Percentiles rank a stretch among this genome's conserved stretches.
Evolutionary conservation across 2,888 invertebrate species (phyloP).

Genomic region (Mylabris sibirica): DNA sequence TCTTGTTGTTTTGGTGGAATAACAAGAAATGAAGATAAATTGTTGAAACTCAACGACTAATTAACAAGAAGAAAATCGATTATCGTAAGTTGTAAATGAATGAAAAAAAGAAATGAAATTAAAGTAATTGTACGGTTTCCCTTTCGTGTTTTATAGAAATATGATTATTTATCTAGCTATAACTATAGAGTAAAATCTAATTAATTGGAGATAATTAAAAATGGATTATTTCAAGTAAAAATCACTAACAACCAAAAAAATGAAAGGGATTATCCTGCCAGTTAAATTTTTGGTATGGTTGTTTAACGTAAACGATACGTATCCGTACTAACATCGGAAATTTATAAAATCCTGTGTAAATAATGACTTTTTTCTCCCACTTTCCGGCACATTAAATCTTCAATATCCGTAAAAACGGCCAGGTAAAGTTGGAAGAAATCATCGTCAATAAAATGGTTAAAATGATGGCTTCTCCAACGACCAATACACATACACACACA

Average conservation of each 20-base stretch:
- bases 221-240: neutral
- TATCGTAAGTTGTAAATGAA: neutral
- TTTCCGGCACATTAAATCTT: neutral
- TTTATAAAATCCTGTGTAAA: no score
- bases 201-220: neutral
- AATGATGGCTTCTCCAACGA: no score
- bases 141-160: neutral
- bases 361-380: neutral
- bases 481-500: no score
- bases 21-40: neutral
- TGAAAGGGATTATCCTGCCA: neutral
- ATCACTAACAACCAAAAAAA: neutral
- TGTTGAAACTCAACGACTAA: neutral
- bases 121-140: neutral
- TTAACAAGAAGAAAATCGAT: neutral
- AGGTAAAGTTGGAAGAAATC: neutral
- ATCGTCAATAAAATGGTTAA: no score
- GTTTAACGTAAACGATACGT: no score
- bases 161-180: neutral
- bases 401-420: slow-evolving; percentile 2
- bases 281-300: no score
- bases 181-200: neutral
- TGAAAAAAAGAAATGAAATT: neutral
- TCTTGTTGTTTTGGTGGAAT: neutral
- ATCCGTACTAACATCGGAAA: no score